Conservation (phyloP, 2,797 vertebrate species). For the Zenarchopterus dispar region DNA sequence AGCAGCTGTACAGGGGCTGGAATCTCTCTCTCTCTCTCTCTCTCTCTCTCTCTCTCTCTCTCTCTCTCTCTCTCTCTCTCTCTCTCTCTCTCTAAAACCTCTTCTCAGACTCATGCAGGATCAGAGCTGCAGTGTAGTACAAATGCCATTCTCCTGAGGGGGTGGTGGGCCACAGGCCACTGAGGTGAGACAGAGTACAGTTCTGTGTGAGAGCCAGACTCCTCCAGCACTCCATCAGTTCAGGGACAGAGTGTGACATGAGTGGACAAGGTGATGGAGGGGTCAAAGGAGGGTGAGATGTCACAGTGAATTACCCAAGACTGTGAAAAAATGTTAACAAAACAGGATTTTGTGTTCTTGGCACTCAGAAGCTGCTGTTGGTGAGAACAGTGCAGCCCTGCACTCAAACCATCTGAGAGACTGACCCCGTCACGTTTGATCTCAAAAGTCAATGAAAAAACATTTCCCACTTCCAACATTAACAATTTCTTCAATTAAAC, state of each 20-base stretch:
- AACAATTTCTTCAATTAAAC: conserved; percentile 33
- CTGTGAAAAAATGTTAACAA: conserved; percentile 19
- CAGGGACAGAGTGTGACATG: conserved; percentile 33
- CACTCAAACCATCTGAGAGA: neutral
- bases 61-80: too few species aligned
- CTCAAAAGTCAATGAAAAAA: conserved; percentile 27
- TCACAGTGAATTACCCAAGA: conserved; percentile 56
- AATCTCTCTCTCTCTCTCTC: neutral
- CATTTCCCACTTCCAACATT: conserved; percentile 5
- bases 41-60: too few species aligned
- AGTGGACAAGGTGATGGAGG: conserved; percentile 31
- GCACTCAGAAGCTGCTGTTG: conserved; percentile 8
- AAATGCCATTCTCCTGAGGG: conserved; percentile 75
- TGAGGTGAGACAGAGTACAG: conserved; percentile 54
- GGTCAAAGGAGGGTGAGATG: conserved; percentile 30
- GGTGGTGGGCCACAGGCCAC: conserved; percentile 35
- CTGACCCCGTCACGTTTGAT: conserved; percentile 29
- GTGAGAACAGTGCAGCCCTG: conserved; percentile 7
- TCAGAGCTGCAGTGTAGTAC: conserved; percentile 41
- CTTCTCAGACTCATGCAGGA: conserved; percentile 27
- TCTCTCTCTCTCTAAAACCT: conserved; percentile 28
- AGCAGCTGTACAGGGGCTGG: conserved; percentile 13
- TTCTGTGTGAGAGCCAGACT: conserved; percentile 51
- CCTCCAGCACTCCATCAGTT: conserved; percentile 30
- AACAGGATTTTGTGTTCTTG: conserved; percentile 13